Conservation (phyloP, 2,113 vertebrate species). For the Plecturocebus donacophilus region DNA sequence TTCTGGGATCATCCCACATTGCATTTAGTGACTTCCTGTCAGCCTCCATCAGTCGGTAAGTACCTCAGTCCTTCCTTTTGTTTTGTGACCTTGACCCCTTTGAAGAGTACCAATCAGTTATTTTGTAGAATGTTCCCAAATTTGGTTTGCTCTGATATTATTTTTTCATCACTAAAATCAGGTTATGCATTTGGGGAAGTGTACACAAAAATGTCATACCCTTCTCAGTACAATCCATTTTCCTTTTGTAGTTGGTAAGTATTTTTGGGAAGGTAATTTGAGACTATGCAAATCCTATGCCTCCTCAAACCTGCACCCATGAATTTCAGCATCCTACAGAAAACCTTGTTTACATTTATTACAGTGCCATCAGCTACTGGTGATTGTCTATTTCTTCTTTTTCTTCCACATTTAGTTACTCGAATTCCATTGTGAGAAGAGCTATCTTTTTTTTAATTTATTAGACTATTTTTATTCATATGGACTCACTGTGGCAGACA, state of each 20-base stretch:
- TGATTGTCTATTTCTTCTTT: background rate
- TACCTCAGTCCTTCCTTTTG: background rate
- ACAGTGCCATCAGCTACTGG: background rate
- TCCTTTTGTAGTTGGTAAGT: background rate
- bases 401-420: background rate
- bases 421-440: background rate
- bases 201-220: accelerated
- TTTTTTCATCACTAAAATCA: background rate
- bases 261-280: background rate
- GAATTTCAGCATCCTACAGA: background rate
- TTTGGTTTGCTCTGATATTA: background rate
- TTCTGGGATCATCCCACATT: background rate
- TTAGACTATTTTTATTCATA: background rate
- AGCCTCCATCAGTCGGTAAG: background rate
- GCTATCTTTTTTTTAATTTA: background rate
- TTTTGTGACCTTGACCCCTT: background rate
- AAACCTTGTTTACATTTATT: background rate
- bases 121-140: background rate
- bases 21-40: background rate
- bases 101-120: background rate
- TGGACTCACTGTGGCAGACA: background rate
- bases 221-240: background rate
- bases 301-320: background rate
- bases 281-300: background rate
- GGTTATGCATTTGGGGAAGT: background rate